A percentile compares a stretch with the other conserved stretches of the same genome.
Conservation (phyloP, 2,113 vertebrate genomes). For the Calonectris borealis region DNA sequence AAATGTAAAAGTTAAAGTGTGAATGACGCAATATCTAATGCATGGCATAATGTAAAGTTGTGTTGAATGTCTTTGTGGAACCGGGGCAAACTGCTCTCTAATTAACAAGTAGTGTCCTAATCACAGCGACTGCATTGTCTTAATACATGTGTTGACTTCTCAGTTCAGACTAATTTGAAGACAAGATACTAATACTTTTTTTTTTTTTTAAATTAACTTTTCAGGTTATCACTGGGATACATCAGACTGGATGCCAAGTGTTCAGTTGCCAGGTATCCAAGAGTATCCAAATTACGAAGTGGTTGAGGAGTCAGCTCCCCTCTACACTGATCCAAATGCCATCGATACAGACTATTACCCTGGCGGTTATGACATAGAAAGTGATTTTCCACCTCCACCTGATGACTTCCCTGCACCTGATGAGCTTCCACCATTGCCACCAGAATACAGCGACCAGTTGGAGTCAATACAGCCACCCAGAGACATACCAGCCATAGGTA, state of each 20-base stretch:
- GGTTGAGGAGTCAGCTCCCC: constrained; percentile 85
- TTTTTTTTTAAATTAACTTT: not conserved
- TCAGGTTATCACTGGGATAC: constrained; percentile 99
- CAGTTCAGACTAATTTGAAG: not conserved
- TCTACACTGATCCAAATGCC: constrained; percentile 88
- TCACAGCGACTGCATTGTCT: not conserved
- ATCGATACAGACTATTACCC: constrained; percentile 98
- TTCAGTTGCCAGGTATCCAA: constrained; percentile 96
- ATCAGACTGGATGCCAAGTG: constrained; percentile 98
- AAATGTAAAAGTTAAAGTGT: not conserved
- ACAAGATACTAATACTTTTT: not conserved
- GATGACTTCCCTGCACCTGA: constrained; percentile 90
- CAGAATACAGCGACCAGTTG: constrained; percentile 86
- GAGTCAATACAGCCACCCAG: constrained; percentile 85
- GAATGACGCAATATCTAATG: not conserved
- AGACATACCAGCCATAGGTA: constrained; percentile 74
- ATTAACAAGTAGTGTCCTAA: constrained; percentile 7
- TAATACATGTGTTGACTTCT: not conserved
- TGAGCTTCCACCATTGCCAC: constrained; percentile 88
- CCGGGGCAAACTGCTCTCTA: not conserved
- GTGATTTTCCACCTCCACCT: constrained; percentile 94
- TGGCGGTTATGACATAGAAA: constrained; percentile 97
- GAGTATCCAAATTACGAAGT: constrained; percentile 96
- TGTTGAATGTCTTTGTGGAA: constrained; percentile 2
- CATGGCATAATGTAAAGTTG: not conserved